phyloP scores from a whole-genome alignment of 2,113 vertebrate species.

The Deroptyus accipitrinus region DNA sequence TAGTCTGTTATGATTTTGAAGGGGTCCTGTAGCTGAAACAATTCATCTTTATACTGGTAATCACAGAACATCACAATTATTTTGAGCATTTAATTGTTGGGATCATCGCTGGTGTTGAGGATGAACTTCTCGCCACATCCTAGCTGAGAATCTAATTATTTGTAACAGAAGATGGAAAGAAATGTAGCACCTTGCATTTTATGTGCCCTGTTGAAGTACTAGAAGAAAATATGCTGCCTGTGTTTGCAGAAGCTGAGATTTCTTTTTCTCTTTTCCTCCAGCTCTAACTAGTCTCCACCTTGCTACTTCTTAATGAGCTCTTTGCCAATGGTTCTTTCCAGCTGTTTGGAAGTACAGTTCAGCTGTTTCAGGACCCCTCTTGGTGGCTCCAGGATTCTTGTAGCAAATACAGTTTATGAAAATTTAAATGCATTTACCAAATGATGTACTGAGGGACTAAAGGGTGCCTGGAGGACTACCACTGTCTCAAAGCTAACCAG shows the following conservation, averaged over 20 bases:
- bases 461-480: neutral
- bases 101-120: neutral
- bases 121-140: neutral
- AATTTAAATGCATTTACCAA: neutral
- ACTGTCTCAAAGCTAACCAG: neutral
- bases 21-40: neutral
- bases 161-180: neutral
- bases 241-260: neutral
- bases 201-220: neutral
- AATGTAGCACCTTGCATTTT: neutral
- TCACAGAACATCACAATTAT: neutral
- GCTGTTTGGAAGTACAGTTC: neutral
- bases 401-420: neutral
- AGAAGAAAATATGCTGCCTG: neutral
- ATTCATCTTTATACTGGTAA: neutral
- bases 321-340: neutral
- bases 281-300: neutral
- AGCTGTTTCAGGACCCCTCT: neutral
- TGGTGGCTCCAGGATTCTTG: neutral
- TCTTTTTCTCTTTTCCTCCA: neutral
- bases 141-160: neutral
- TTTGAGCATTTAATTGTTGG: neutral
- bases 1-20: neutral
- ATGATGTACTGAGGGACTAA: neutral
- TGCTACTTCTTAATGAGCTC: neutral